A percentile compares a stretch with the other conserved stretches of the same genome.
Conservation (phyloP, 2,797 vertebrate species). For the Avahi laniger region DNA sequence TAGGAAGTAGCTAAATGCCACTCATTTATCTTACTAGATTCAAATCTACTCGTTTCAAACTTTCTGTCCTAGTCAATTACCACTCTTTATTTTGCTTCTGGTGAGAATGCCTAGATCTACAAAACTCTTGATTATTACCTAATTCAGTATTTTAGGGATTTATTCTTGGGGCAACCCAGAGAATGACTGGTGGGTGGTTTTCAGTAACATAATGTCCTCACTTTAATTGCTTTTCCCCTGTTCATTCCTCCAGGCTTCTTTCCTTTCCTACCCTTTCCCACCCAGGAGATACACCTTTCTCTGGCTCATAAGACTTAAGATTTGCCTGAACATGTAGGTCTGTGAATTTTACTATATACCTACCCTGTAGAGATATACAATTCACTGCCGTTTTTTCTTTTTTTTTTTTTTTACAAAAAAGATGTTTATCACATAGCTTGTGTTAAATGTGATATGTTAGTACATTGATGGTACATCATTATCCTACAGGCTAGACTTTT, state of each 20-base stretch:
- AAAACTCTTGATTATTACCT: neutral
- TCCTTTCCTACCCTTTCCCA: neutral
- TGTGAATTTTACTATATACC: neutral
- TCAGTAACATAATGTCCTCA: neutral
- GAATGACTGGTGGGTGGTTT: neutral
- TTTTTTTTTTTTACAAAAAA: neutral
- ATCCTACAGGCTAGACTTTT: neutral
- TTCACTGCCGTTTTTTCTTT: neutral
- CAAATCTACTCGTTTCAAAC: neutral
- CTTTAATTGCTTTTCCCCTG: neutral
- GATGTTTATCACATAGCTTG: neutral
- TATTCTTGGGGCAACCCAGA: neutral
- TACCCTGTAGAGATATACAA: neutral
- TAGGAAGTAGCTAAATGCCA: neutral
- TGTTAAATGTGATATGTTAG: neutral
- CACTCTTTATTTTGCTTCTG: neutral
- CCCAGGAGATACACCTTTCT: neutral
- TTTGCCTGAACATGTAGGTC: neutral
- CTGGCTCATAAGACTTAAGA: neutral
- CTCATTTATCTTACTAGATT: neutral
- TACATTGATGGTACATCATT: neutral
- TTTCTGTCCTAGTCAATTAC: neutral
- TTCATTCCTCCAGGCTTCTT: neutral
- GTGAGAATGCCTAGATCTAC: neutral
- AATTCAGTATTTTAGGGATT: neutral